A percentile compares a stretch with the other conserved stretches of the same genome.
These are phyloP conservation scores for Magallana ariakensis DNA, from an alignment of 1,140 invertebrate species.

Conservation along the genomic window DNA sequence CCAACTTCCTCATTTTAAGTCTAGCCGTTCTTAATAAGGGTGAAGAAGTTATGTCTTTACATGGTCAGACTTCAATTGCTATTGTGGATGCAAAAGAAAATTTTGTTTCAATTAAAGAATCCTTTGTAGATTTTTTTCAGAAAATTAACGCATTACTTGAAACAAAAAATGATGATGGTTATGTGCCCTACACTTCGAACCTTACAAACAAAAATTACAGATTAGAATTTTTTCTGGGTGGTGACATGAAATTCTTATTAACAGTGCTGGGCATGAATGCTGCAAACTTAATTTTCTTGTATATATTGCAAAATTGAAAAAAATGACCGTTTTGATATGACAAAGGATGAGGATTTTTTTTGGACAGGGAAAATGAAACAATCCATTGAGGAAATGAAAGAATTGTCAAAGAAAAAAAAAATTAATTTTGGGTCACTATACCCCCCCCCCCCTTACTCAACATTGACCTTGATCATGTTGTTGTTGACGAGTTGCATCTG, in stretches of 20 bases:
- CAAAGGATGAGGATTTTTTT: constrained; percentile 42
- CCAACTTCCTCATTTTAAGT: constrained; percentile 40
- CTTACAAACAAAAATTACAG: neutral
- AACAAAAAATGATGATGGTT: neutral
- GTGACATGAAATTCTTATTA: constrained; percentile 51
- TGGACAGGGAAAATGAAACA: neutral
- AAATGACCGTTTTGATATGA: constrained; percentile 36
- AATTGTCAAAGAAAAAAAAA: neutral
- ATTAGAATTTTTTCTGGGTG: constrained; percentile 42
- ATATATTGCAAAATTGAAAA: constrained; percentile 55
- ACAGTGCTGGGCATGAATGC: constrained; percentile 47
- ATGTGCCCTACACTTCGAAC: neutral
- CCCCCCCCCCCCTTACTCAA: constrained; percentile 23
- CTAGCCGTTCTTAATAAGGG: constrained; percentile 42
- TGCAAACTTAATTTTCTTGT: constrained; percentile 51
- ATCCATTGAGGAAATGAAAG: constrained; percentile 23
- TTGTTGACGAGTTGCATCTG: constrained; percentile 47
- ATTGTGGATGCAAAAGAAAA: constrained; percentile 42
- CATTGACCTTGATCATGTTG: constrained; percentile 36
- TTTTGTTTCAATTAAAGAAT: constrained; percentile 35
- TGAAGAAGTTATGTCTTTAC: constrained; percentile 44
- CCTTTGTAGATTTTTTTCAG: constrained; percentile 38
- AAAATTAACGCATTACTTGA: constrained; percentile 12
- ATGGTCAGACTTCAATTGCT: constrained; percentile 36
- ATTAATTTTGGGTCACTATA: neutral